These are phyloP conservation scores for Sorex araneus DNA, from an alignment of 2,113 vertebrate species.

Conservation along the genomic window DNA sequence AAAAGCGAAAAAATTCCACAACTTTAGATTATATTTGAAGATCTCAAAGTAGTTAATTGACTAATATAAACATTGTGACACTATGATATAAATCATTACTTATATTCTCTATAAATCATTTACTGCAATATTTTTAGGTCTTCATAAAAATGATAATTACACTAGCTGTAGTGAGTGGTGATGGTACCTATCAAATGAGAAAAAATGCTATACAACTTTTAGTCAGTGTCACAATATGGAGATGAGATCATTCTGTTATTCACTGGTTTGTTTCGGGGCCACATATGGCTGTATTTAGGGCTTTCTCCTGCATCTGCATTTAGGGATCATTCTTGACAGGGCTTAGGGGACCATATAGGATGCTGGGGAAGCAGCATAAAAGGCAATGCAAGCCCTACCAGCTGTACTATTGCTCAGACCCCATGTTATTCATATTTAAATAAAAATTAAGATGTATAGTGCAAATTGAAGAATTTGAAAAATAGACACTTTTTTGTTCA, in stretches of 20 bases:
- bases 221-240: background rate
- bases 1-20: background rate
- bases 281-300: no score
- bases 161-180: background rate
- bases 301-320: no score
- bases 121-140: background rate
- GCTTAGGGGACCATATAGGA: no score
- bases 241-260: background rate
- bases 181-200: background rate
- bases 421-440: background rate
- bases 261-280: background rate
- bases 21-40: slow-evolving; percentile 29
- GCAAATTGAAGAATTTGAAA: background rate
- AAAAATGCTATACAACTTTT: background rate
- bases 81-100: slow-evolving; percentile 16
- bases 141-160: slow-evolving; percentile 6
- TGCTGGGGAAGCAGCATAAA: no score
- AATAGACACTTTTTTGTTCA: background rate
- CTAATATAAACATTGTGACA: slow-evolving; percentile 13
- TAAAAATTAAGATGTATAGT: background rate
- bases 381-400: no score
- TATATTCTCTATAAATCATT: slow-evolving; percentile 15
- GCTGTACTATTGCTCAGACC: no score
- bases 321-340: no score
- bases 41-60: background rate